Conservation (phyloP, 1,140 invertebrate genomes). For the Trichogramma pretiosum region DNA sequence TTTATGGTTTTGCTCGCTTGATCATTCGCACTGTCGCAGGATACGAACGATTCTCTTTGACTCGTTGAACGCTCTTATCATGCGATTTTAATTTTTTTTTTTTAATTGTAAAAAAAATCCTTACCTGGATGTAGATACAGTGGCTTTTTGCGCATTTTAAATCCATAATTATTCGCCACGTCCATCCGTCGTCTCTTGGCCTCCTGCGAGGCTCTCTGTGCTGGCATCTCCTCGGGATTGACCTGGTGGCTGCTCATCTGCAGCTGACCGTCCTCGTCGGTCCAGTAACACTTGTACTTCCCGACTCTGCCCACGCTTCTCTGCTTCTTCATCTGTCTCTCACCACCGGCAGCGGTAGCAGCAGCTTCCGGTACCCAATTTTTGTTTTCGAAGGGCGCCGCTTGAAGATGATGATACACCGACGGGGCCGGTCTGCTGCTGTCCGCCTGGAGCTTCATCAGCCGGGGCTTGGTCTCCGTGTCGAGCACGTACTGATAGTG, state of each 20-base stretch:
- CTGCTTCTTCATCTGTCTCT: background rate
- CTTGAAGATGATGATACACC: no score
- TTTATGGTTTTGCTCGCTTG: no score
- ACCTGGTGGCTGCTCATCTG: background rate
- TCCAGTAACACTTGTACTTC: slow-evolving; percentile 24
- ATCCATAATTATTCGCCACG: background rate
- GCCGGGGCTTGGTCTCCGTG: background rate
- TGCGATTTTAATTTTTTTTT: no score
- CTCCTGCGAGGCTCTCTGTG: no score
- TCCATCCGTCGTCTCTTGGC: background rate
- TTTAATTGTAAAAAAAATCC: no score
- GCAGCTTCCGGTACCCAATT: background rate
- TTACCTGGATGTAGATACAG: no score
- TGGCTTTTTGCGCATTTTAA: background rate
- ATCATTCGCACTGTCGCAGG: no score
- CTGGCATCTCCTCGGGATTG: no score
- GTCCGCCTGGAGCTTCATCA: no score
- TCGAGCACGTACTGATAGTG: slow-evolving; percentile 5
- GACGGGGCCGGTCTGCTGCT: no score
- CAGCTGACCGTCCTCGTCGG: slow-evolving; percentile 4
- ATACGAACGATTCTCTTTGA: no score
- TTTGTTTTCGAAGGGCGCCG: background rate
- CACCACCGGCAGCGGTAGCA: background rate
- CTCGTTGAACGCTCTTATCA: no score
- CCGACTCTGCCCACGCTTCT: slow-evolving; percentile 1